These are phyloP conservation scores for Sialis lutaria DNA, from an alignment of 2,888 invertebrate genomes.

Conservation along the genomic window DNA sequence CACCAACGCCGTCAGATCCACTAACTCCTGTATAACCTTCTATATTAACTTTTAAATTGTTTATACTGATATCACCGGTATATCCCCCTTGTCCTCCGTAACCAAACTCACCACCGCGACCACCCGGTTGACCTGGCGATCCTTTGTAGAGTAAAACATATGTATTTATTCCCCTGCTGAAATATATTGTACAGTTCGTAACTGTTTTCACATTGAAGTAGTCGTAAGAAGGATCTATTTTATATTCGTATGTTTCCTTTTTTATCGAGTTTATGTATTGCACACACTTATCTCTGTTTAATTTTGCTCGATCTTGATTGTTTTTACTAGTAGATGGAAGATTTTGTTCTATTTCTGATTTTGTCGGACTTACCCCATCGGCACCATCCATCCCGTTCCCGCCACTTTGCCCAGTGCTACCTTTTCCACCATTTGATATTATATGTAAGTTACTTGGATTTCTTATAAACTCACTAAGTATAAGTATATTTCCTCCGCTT, in stretches of 20 bases:
- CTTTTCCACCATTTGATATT: conserved; percentile 14
- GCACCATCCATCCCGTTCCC: conserved; percentile 14
- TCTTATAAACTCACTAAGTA: conserved; percentile 10
- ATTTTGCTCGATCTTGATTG: background rate
- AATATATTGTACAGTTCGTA: background rate
- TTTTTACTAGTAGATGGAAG: conserved; percentile 4
- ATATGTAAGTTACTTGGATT: conserved; percentile 12
- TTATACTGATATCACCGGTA: conserved; percentile 10
- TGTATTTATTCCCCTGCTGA: no score
- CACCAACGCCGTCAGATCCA: conserved; percentile 10
- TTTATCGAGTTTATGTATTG: background rate
- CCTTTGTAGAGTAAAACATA: background rate
- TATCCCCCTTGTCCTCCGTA: conserved; percentile 10
- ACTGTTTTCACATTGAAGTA: background rate
- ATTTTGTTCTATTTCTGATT: background rate
- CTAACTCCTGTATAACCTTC: conserved; percentile 6
- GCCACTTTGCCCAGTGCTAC: conserved; percentile 15
- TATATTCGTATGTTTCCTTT: background rate
- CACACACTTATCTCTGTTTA: background rate
- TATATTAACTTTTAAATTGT: conserved; percentile 1
- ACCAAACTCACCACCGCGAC: conserved; percentile 8
- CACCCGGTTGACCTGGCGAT: conserved; percentile 8
- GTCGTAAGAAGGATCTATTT: background rate
- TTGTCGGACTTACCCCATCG: conserved; percentile 9
- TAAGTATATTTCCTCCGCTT: conserved; percentile 15